Conservation (phyloP, 2,888 invertebrate genomes). For the Drosophila multiciliata region DNA sequence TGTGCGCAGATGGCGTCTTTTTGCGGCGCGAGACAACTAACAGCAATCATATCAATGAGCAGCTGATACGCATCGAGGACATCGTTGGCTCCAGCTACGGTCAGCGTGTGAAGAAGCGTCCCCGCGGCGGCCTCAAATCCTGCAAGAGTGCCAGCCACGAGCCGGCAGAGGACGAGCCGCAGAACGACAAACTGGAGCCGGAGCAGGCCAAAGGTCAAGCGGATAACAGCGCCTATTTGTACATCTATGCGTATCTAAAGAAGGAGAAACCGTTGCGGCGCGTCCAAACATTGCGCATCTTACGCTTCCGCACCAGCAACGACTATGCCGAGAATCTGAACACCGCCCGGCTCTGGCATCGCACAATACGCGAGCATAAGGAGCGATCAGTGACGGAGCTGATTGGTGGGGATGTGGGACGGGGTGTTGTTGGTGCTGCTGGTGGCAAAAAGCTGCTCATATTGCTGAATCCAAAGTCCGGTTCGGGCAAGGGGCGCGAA, state of each 20-base stretch:
- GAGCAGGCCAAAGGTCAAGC: slow-evolving; percentile 85
- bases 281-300: slow-evolving; percentile 92
- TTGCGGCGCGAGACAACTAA: slow-evolving; percentile 89
- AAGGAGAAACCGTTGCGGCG: slow-evolving; percentile 89
- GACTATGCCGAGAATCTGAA: slow-evolving; percentile 93
- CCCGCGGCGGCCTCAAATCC: slow-evolving; percentile 86
- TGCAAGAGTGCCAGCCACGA: slow-evolving; percentile 87
- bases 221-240: slow-evolving; percentile 93
- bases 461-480: slow-evolving; percentile 97
- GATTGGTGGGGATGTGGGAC: neutral
- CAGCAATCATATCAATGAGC: slow-evolving; percentile 89
- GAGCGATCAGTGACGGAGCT: slow-evolving; percentile 7
- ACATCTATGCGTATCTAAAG: slow-evolving; percentile 92
- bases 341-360: slow-evolving; percentile 93
- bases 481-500: slow-evolving; percentile 94
- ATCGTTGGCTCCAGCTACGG: slow-evolving; percentile 92
- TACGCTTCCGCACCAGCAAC: slow-evolving; percentile 93
- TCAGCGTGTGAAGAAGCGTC: slow-evolving; percentile 65
- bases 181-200: slow-evolving; percentile 16
- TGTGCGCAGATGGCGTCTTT: slow-evolving; percentile 90
- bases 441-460: slow-evolving; percentile 87
- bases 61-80: slow-evolving; percentile 90
- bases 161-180: slow-evolving; percentile 14
- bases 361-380: slow-evolving; percentile 89
- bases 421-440: neutral